Evolutionary conservation across 1,140 invertebrate genomes (phyloP).

Genomic region (Platyura marginata): DNA sequence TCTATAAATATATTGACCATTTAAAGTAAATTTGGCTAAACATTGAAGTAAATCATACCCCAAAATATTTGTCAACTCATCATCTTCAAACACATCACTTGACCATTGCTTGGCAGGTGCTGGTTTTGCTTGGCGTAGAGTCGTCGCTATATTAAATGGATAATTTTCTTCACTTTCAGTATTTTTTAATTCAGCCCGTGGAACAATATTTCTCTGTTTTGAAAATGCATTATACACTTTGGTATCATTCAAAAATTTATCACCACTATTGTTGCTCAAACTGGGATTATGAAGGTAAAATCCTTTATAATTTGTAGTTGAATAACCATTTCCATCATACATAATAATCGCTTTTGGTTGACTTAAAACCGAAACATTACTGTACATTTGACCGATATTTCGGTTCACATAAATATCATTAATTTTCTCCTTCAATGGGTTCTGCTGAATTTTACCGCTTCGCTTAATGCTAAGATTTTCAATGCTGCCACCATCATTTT

Average conservation of each 20-base stretch:
- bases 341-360: neutral
- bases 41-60: constrained; percentile 25
- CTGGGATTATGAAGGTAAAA: constrained; percentile 1
- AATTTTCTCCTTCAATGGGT: constrained; percentile 1
- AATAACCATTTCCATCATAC: neutral
- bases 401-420: constrained; percentile 4
- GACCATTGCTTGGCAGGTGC: too few species aligned
- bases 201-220: constrained; percentile 2
- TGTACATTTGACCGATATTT: constrained; percentile 1
- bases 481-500: too few species aligned
- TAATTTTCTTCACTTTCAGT: too few species aligned
- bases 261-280: neutral
- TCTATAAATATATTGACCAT: constrained; percentile 6
- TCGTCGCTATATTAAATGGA: too few species aligned
- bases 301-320: neutral
- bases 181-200: too few species aligned
- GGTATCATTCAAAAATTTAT: neutral
- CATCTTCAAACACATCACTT: constrained; percentile 26
- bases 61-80: constrained; percentile 35
- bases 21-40: neutral
- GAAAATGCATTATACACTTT: constrained; percentile 5
- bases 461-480: too few species aligned
- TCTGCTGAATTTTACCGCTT: neutral
- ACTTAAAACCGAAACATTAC: neutral
- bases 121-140: too few species aligned